A percentile compares a stretch with the other conserved stretches of the same genome.
phyloP scores from a whole-genome alignment of 1,140 invertebrate species.

The Caenorhabditis tropicalis region DNA sequence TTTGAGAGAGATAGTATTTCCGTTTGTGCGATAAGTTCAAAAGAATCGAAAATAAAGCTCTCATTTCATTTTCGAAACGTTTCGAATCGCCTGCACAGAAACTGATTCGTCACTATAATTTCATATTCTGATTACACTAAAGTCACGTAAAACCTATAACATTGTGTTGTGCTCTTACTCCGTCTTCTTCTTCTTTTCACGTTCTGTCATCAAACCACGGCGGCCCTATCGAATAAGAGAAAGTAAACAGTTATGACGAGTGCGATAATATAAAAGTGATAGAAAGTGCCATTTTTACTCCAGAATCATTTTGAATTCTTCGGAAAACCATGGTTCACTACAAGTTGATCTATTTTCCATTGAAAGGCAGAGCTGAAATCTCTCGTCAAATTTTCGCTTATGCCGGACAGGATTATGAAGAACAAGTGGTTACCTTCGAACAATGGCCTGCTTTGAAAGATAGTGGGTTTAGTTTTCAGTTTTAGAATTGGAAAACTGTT shows the following conservation, averaged over 20 bases:
- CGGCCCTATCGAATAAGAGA: neutral
- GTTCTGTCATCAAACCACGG: constrained; percentile 26
- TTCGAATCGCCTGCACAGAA: too few relatives aligned
- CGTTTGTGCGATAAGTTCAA: too few relatives aligned
- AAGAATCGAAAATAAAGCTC: too few relatives aligned
- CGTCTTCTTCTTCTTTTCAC: neutral
- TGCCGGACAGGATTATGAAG: constrained; percentile 10
- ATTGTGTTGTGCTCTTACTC: neutral
- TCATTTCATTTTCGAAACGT: too few relatives aligned
- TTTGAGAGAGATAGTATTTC: too few relatives aligned
- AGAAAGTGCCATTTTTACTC: neutral
- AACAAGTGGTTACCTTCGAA: neutral
- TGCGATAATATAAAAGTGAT: neutral
- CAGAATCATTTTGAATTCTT: neutral
- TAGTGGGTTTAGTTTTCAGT: neutral
- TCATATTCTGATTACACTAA: neutral
- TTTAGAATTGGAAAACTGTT: too few relatives aligned
- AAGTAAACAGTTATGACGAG: constrained; percentile 2
- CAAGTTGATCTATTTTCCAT: constrained; percentile 27
- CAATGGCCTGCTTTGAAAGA: constrained; percentile 27
- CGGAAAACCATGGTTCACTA: neutral
- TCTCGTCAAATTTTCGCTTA: constrained; percentile 25
- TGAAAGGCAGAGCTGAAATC: constrained; percentile 20
- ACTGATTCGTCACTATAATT: too few relatives aligned
- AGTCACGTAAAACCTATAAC: neutral